Evolutionary conservation across 2,888 invertebrate genomes (phyloP), one percentile per base, ranked within the genome.

Genomic region (Ectemnius continuus): DNA sequence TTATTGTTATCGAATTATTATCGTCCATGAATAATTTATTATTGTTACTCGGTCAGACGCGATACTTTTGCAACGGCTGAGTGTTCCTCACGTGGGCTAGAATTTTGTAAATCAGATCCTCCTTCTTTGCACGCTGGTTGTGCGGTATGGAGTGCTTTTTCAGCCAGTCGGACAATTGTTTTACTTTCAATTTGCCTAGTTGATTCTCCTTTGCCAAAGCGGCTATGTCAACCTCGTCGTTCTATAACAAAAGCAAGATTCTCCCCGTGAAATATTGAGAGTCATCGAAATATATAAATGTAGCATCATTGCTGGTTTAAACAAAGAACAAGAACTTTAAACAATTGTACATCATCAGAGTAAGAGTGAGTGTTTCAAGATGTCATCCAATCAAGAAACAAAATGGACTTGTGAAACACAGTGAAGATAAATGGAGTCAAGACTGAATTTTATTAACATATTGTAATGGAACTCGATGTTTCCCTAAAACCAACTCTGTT

Each of bases 91-190:
- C 63, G 20, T 70, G 73, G 4, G 67, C 56, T 60, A 68, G 61
- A 47, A 75, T 2, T 60, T 67, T 82, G 1, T 71, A 63, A 6
- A 75, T 73, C 11, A 80, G 63, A 23, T 75, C 70, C 20, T 11
- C 1, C 52, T 77, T 80, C 14, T 18, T 77, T 6, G 0, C 20
- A 6, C 52, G 47, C 2, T 46, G 4, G 13, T 66, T 65, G 65
- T 67, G 60, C 20, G 70, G 67, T 67, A 79, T 66, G 6, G 70
- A 75, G 58, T 57, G 72, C 6, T 46, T 20, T 6, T 67, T 63
- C 18, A 80, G 28, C 77, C 80, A 80, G 8, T 26, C 26, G 13
- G 63, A 73, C 63, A 78, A 70, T 14, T 62, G 20, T 6, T 14
- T 59, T 4, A n/a, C 62, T 14, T 61, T 64, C 11, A 62, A 6